Conservation (phyloP, 2,113 vertebrate species). For the Theropithecus gelada region DNA sequence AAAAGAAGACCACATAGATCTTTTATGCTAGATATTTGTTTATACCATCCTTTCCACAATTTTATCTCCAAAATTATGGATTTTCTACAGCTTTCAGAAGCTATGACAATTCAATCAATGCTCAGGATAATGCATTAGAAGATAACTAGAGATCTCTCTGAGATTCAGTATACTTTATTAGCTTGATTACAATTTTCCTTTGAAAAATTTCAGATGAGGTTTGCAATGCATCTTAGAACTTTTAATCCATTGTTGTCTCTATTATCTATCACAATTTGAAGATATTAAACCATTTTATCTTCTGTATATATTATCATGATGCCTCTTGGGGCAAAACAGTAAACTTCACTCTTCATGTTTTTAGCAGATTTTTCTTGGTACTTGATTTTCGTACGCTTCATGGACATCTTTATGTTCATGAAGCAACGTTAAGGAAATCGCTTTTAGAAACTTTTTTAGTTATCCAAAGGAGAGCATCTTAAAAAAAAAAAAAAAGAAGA, state of each 20-base stretch:
- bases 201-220: background rate
- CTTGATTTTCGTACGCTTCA: background rate
- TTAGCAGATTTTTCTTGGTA: background rate
- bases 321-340: background rate
- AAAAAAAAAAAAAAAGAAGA: background rate
- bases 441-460: background rate
- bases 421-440: background rate
- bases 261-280: slow-evolving; percentile 8
- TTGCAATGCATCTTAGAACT: background rate
- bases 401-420: background rate
- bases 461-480: background rate
- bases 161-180: background rate
- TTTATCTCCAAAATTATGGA: background rate
- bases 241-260: background rate
- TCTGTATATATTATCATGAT: background rate
- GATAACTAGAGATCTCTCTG: background rate
- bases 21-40: background rate
- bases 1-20: background rate
- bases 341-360: background rate
- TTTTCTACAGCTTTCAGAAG: background rate
- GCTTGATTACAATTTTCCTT: background rate
- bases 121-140: background rate
- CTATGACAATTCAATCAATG: background rate
- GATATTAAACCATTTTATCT: background rate
- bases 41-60: background rate